Percentiles rank a stretch among this genome's conserved stretches.
Conservation (phyloP, 2,888 invertebrate genomes). For the Chrysolina americana region DNA sequence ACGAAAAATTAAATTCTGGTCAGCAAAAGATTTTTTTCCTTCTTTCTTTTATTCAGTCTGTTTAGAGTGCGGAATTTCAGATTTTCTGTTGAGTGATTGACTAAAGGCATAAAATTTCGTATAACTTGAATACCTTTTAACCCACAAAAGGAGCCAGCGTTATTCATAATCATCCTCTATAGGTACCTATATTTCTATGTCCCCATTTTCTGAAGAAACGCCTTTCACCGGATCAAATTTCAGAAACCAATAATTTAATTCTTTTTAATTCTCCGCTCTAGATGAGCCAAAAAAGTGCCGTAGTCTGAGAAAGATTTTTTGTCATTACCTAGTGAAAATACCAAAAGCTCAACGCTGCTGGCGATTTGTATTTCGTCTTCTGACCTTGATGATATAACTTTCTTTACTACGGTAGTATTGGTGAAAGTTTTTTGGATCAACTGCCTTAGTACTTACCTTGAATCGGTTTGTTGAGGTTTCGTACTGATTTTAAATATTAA, state of each 20-base stretch:
- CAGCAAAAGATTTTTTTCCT: no score
- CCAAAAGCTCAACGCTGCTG: not conserved
- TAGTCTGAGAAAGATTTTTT: not conserved
- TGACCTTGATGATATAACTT: constrained; percentile 29
- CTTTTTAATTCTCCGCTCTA: not conserved
- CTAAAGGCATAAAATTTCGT: no score
- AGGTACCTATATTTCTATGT: not conserved
- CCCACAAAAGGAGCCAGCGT: no score
- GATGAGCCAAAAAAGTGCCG: constrained; percentile 17
- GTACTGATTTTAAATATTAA: constrained; percentile 14
- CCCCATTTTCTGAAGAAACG: not conserved
- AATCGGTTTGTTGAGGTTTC: constrained; percentile 9
- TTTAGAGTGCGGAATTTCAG: no score
- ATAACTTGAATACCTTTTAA: no score
- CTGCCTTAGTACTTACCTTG: constrained; percentile 11
- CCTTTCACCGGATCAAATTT: constrained; percentile 15
- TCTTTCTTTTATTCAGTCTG: no score
- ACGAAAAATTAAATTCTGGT: no score
- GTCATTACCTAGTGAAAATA: not conserved
- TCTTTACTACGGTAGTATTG: constrained; percentile 22
- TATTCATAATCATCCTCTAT: no score
- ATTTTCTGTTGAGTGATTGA: no score
- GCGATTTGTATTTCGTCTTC: not conserved
- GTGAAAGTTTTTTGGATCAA: constrained; percentile 29
- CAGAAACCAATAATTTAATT: not conserved